A percentile compares a stretch with the other conserved stretches of the same genome.
Conservation (phyloP, 2,888 invertebrate genomes). For the Caenorhabditis parvicauda region DNA sequence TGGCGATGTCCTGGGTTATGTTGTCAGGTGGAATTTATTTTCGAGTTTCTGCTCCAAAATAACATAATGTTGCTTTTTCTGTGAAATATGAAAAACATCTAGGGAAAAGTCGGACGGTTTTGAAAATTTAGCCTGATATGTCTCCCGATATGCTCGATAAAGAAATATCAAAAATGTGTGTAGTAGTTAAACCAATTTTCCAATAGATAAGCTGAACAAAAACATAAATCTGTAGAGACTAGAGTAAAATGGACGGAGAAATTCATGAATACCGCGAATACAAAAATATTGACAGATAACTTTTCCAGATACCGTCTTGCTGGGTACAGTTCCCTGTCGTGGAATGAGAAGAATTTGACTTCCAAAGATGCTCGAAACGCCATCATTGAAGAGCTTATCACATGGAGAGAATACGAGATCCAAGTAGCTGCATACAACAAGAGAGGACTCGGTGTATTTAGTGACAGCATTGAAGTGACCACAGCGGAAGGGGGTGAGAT, state of each 20-base stretch:
- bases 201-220: too few species aligned
- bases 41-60: neutral
- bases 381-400: slow-evolving; percentile 82
- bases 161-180: too few species aligned
- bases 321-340: slow-evolving; percentile 85
- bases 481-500: slow-evolving; percentile 81
- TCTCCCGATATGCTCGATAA: too few species aligned
- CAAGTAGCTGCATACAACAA: slow-evolving; percentile 92
- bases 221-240: too few species aligned
- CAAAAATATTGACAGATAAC: neutral
- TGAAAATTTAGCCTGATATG: too few species aligned
- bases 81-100: too few species aligned
- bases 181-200: too few species aligned
- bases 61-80: too few species aligned
- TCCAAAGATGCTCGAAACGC: slow-evolving; percentile 70
- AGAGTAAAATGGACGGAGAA: too few species aligned
- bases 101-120: too few species aligned
- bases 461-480: slow-evolving; percentile 84
- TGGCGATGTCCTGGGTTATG: slow-evolving; percentile 89
- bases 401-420: slow-evolving; percentile 94
- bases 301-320: slow-evolving; percentile 70
- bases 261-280: too few species aligned
- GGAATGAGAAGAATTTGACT: slow-evolving; percentile 86
- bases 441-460: slow-evolving; percentile 89
- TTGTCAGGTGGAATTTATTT: slow-evolving; percentile 74